These are phyloP conservation scores for Tupaia tana DNA, from an alignment of 2,113 vertebrate genomes.

Conservation along the genomic window DNA sequence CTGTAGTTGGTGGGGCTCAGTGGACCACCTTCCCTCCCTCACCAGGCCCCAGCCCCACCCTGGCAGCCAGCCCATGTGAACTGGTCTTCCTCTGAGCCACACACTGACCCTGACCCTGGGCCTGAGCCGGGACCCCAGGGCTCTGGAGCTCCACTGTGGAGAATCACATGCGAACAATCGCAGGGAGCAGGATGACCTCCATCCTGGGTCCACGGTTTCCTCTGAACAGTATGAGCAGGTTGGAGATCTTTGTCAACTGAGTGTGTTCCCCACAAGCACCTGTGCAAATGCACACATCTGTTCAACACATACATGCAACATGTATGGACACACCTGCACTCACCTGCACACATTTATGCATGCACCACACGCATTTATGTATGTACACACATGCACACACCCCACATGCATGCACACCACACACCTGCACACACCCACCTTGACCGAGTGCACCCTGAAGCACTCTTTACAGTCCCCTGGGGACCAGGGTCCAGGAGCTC, in stretches of 20 bases:
- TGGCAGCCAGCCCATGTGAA: no score
- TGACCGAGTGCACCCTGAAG: no score
- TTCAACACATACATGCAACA: no score
- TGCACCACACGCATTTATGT: not conserved
- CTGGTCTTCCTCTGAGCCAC: not conserved
- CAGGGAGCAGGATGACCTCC: not conserved
- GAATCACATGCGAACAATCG: rapidly evolving
- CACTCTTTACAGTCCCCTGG: not conserved
- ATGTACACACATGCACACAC: not conserved
- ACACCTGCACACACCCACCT: not conserved
- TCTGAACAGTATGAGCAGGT: no score
- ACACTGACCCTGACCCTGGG: no score
- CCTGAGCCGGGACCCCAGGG: no score
- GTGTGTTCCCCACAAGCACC: no score
- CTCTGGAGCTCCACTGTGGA: not conserved
- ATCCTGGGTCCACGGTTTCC: rapidly evolving
- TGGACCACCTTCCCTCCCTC: no score
- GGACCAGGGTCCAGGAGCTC: not conserved
- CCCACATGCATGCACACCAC: not conserved
- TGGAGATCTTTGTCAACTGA: rapidly evolving
- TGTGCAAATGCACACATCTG: not conserved
- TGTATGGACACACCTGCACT: not conserved
- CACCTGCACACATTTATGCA: not conserved
- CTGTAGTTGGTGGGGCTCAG: no score
- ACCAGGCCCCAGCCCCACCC: not conserved